Evolutionary conservation across 1,140 invertebrate species (phyloP).

Genomic region (Triops cancriformis): DNA sequence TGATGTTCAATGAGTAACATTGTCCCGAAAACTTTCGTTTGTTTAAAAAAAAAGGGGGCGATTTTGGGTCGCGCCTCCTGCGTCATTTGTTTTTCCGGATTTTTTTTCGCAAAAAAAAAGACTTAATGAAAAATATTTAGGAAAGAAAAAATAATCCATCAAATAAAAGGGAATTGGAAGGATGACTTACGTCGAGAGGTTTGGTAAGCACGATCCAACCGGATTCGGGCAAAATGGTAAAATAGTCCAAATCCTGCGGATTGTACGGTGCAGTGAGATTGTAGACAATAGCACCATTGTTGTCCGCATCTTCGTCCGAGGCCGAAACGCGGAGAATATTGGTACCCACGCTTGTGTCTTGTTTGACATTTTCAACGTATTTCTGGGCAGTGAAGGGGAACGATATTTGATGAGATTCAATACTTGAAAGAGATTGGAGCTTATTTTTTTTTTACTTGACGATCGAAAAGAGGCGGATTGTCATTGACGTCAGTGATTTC

Average conservation of each 20-base stretch:
- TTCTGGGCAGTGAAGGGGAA: constrained; percentile 52
- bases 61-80: neutral
- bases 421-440: neutral
- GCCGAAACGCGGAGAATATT: constrained; percentile 88
- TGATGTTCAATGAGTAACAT: neutral
- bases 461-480: constrained; percentile 85
- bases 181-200: constrained; percentile 80
- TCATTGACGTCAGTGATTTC: constrained; percentile 92
- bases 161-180: no score
- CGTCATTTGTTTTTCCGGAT: neutral
- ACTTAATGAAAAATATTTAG: neutral
- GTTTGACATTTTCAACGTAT: constrained; percentile 94
- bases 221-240: constrained; percentile 89
- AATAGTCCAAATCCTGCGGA: constrained; percentile 79
- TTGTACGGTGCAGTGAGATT: constrained; percentile 76
- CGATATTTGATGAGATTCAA: constrained; percentile 23
- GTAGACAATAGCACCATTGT: constrained; percentile 61
- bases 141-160: neutral
- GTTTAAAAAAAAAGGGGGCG: neutral
- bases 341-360: constrained; percentile 89
- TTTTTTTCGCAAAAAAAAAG: neutral
- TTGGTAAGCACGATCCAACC: constrained; percentile 92
- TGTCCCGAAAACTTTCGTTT: neutral
- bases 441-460: constrained; percentile 57
- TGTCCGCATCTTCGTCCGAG: constrained; percentile 90